Evolutionary conservation across 2,888 invertebrate genomes (phyloP).

Genomic region (Campoletis raptor): DNA sequence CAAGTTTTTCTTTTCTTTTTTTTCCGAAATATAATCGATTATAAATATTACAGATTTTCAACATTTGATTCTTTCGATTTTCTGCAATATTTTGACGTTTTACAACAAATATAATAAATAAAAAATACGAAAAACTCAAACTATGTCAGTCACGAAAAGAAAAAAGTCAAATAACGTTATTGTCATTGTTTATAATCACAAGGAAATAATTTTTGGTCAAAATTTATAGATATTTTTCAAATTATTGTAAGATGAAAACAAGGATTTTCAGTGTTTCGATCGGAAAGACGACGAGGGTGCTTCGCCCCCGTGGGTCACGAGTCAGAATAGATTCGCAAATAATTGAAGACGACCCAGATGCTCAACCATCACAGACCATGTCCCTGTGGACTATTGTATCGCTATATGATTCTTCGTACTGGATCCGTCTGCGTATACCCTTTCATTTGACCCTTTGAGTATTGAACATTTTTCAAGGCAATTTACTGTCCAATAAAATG

Average conservation of each 20-base stretch:
- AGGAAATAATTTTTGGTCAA: not conserved
- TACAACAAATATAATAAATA: not conserved
- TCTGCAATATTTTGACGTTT: too few relatives aligned
- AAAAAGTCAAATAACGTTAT: not conserved
- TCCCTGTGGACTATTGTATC: constrained; percentile 27
- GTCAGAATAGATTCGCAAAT: constrained; percentile 76
- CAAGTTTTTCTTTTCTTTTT: not conserved
- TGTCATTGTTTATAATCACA: not conserved
- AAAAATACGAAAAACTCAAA: not conserved
- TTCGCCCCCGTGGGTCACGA: constrained; percentile 70
- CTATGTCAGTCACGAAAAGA: not conserved
- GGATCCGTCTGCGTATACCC: not conserved
- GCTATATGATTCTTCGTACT: not conserved
- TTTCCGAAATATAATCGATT: not conserved
- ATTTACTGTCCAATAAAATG: not conserved
- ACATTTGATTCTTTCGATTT: too few relatives aligned
- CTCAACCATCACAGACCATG: constrained; percentile 56
- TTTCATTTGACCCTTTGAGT: constrained; percentile 3
- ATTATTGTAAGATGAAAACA: constrained; percentile 66
- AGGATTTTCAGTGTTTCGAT: constrained; percentile 56
- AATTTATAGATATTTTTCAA: not conserved
- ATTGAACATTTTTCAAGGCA: not conserved
- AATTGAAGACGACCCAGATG: constrained; percentile 78
- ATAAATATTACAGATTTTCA: not conserved
- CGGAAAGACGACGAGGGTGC: constrained; percentile 27